phyloP scores from a whole-genome alignment of 2,888 invertebrate species.

The Bhutanitis thaidina region DNA sequence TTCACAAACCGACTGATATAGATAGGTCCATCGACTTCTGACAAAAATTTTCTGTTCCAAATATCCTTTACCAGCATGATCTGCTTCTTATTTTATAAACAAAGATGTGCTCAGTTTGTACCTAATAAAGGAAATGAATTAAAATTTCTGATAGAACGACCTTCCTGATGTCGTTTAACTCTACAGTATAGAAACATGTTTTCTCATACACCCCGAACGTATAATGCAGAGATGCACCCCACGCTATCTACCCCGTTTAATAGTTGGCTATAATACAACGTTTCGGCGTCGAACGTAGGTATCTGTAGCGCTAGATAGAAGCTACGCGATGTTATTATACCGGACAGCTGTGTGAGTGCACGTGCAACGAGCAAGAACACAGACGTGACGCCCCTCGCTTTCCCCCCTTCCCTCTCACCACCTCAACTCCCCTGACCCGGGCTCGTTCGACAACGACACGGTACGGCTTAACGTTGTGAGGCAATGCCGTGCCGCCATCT shows the following conservation, averaged over 20 bases:
- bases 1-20: conserved; percentile 12
- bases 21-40: conserved; percentile 8
- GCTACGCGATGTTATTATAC: conserved; percentile 65
- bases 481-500: conserved; percentile 75
- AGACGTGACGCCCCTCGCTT: conserved; percentile 31
- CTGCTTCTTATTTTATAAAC: no score
- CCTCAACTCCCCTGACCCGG: conserved; percentile 34
- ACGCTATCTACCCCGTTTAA: conserved; percentile 62
- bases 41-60: not conserved
- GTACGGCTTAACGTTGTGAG: conserved; percentile 67
- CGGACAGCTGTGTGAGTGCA: conserved; percentile 52
- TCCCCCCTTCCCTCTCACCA: conserved; percentile 27
- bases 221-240: conserved; percentile 55
- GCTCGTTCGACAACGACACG: conserved; percentile 57
- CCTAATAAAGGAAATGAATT: no score
- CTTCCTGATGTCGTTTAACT: conserved; percentile 8
- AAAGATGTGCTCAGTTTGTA: no score
- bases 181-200: conserved; percentile 17
- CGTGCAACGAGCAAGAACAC: conserved; percentile 40
- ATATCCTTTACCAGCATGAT: not conserved
- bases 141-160: conserved; percentile 1
- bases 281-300: conserved; percentile 54
- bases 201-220: conserved; percentile 36
- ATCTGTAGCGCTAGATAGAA: conserved; percentile 66
- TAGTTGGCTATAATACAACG: conserved; percentile 57